phyloP scores from a whole-genome alignment of 2,797 vertebrate genomes.

The Myotis findleyi region DNA sequence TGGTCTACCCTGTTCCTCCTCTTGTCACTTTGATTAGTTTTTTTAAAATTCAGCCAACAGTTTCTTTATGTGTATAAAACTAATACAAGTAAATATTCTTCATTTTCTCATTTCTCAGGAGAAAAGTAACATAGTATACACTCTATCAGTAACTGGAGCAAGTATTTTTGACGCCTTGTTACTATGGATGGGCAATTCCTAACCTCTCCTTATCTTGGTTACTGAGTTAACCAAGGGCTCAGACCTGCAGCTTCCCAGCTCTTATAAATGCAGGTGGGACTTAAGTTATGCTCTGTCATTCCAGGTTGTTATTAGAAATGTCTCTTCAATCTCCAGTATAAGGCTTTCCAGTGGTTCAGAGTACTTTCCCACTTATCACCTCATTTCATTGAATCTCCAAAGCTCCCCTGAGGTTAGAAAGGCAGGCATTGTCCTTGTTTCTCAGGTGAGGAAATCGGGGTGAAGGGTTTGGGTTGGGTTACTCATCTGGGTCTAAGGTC shows the following conservation, averaged over 20 bases:
- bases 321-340: neutral
- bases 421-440: neutral
- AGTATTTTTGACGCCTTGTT: neutral
- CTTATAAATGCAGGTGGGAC: neutral
- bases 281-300: neutral
- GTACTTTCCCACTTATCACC: constrained; percentile 1
- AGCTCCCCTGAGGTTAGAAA: neutral
- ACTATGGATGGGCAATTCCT: neutral
- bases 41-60: neutral
- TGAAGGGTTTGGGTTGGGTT: neutral
- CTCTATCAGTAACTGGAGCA: neutral
- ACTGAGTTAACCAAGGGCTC: neutral
- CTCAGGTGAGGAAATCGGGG: neutral
- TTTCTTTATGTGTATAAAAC: neutral
- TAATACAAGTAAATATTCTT: neutral
- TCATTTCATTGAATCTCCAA: neutral
- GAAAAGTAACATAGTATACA: neutral
- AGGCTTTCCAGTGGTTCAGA: neutral
- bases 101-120: neutral
- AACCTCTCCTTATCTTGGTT: neutral
- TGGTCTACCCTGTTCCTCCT: neutral
- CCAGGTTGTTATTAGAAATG: neutral
- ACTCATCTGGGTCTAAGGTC: neutral
- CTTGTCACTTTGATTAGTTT: constrained; percentile 7
- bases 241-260: neutral